These are phyloP conservation scores for Catocala sponsa DNA, from an alignment of 2,888 invertebrate species.

Conservation along the genomic window DNA sequence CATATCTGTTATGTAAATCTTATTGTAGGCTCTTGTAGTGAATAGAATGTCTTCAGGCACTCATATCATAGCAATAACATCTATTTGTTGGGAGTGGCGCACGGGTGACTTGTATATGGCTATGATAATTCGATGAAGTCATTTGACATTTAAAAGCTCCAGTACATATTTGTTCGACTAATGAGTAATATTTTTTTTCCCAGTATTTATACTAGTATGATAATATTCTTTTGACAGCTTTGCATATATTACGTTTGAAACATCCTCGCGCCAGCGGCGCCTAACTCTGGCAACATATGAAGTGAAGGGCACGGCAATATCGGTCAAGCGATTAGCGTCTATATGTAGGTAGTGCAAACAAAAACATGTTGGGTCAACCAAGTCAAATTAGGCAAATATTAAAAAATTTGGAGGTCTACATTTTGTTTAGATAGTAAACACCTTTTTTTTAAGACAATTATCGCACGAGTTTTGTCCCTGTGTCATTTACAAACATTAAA, in stretches of 20 bases:
- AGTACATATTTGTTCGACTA: slow-evolving; percentile 45
- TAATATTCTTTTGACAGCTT: slow-evolving; percentile 19
- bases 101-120: slow-evolving; percentile 62
- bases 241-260: slow-evolving; percentile 9
- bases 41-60: slow-evolving; percentile 70
- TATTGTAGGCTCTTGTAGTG: slow-evolving; percentile 63
- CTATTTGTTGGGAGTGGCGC: slow-evolving; percentile 71
- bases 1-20: slow-evolving; percentile 75
- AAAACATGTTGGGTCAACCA: background rate
- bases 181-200: slow-evolving; percentile 19
- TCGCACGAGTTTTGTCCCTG: no score
- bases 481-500: no score
- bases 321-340: slow-evolving; percentile 13
- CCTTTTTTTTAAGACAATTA: no score
- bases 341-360: slow-evolving; percentile 7
- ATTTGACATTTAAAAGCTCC: slow-evolving; percentile 66
- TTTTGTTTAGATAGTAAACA: no score
- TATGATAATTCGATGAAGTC: slow-evolving; percentile 74
- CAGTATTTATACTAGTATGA: slow-evolving; percentile 13
- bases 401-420: no score
- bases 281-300: slow-evolving; percentile 10
- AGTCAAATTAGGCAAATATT: background rate
- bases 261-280: slow-evolving; percentile 7
- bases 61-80: slow-evolving; percentile 63
- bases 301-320: slow-evolving; percentile 1